These are phyloP conservation scores for Otolemur garnettii DNA, from an alignment of 2,113 vertebrate species.

Conservation along the genomic window DNA sequence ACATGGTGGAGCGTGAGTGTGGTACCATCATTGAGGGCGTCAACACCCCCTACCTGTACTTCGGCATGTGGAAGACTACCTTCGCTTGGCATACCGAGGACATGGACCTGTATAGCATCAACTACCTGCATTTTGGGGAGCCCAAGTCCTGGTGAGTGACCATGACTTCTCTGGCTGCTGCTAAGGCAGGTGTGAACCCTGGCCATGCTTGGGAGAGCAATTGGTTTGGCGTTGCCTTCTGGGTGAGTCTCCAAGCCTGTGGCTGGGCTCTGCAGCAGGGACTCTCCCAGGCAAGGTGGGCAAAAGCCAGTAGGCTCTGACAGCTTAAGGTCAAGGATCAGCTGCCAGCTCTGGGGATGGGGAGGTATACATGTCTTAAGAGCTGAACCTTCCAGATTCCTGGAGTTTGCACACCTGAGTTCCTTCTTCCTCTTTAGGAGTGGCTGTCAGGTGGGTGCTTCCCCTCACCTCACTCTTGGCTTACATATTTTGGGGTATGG, in stretches of 20 bases:
- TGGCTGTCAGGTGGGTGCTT: not conserved
- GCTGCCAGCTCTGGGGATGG: not conserved
- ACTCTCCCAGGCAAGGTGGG: not conserved
- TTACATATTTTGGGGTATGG: no score
- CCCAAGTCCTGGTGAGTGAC: constrained; percentile 97
- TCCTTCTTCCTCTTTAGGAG: rapidly evolving
- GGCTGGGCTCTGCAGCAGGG: not conserved
- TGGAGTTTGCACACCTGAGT: rapidly evolving
- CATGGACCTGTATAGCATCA: constrained; percentile 99
- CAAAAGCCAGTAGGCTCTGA: no score
- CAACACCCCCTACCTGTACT: constrained; percentile 99
- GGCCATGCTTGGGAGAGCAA: no score
- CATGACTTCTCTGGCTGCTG: no score
- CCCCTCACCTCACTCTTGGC: not conserved
- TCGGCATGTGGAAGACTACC: constrained; percentile 99
- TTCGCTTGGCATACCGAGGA: constrained; percentile 99
- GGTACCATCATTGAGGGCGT: constrained; percentile 99
- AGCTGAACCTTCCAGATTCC: rapidly evolving
- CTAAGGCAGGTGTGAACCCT: no score
- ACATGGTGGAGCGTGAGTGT: constrained; percentile 99
- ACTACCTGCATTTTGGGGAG: constrained; percentile 99
- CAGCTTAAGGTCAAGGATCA: not conserved
- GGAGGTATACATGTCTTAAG: rapidly evolving
- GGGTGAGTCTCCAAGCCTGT: rapidly evolving
- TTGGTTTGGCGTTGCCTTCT: no score